Base-by-base conservation (phyloP, 2,113 vertebrate species). In the Lanius collurio region DNA sequence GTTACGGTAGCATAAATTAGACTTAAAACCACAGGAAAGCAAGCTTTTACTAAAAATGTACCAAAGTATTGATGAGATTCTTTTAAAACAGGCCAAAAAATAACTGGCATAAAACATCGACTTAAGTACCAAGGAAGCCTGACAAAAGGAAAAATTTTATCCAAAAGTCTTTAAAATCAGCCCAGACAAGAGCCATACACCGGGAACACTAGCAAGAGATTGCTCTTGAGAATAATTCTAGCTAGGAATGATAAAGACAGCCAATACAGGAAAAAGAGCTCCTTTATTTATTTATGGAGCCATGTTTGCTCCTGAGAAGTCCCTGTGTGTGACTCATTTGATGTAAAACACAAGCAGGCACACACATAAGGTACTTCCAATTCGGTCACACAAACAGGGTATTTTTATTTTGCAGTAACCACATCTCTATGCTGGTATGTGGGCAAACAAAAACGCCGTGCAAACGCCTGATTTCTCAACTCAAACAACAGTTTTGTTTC, bases 381-480 rank as follows among this genome's bases (percentile, higher is more conserved):
- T 31, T 30, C 14, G 49, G 35, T 49, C 53, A n/a, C 0, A 46
- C 24, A 69, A 60, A 23, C 16, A 55, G 39, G 13, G 33, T 57
- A 10, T 11, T 71, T 62, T 75, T 8, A 46, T 33, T 73, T 63
- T 63, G 33, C 20, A 80, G 8, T 12, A 57, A 46, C 6, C 28
- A 14, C 7, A 83, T 23, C 16, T 55, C 12, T 12, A 5, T 24
- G 11, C 5, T 53, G 50, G 7, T 12, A 42, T 0, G 17, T 23
- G 42, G n/a, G 21, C 62, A 78, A 88, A 64, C 13, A 69, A 33
- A 20, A 71, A 30, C 5, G 6, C 22, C 4, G 4, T 31, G 62
- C 44, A 35, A 91, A 69, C 0, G 4, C 0, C 0, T 4, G 11
- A 78, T 44, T 74, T 67, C 31, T 35, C 31, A 46, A 49, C 64